phyloP scores from a whole-genome alignment of 2,888 invertebrate species.

The Spilarctia lutea region DNA sequence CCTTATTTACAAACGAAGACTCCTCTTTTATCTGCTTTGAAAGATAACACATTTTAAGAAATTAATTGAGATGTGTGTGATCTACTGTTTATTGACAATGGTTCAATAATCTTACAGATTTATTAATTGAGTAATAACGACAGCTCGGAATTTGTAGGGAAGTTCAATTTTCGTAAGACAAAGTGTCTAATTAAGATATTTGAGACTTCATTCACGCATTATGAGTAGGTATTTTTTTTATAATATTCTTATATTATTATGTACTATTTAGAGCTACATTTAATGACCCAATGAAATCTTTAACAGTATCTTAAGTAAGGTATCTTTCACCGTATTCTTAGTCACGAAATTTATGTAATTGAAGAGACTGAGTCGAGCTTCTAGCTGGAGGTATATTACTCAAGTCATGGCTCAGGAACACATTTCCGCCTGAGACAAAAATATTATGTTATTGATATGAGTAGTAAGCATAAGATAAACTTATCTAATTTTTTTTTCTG shows the following conservation, averaged over 20 bases:
- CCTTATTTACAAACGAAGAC: constrained; percentile 7
- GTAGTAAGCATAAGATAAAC: background rate
- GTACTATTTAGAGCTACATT: too few relatives aligned
- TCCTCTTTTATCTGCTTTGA: background rate
- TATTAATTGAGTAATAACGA: background rate
- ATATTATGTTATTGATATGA: background rate
- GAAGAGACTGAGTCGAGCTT: too few relatives aligned
- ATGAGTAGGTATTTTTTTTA: background rate
- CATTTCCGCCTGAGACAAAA: too few relatives aligned
- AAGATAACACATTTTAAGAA: background rate
- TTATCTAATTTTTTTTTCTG: too few relatives aligned
- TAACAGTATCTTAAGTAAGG: too few relatives aligned
- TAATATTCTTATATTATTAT: background rate
- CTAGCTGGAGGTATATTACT: too few relatives aligned
- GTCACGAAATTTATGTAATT: background rate
- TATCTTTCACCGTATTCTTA: background rate
- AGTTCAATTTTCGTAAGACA: background rate
- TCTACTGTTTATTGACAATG: background rate
- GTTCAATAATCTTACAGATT: background rate
- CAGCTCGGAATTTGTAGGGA: background rate
- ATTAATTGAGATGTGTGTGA: background rate
- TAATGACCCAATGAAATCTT: too few relatives aligned
- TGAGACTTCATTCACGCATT: background rate
- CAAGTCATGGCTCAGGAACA: too few relatives aligned
- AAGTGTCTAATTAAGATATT: background rate